phyloP scores from a whole-genome alignment of 1,140 invertebrate genomes.

The Trypoxylus dichotomus region DNA sequence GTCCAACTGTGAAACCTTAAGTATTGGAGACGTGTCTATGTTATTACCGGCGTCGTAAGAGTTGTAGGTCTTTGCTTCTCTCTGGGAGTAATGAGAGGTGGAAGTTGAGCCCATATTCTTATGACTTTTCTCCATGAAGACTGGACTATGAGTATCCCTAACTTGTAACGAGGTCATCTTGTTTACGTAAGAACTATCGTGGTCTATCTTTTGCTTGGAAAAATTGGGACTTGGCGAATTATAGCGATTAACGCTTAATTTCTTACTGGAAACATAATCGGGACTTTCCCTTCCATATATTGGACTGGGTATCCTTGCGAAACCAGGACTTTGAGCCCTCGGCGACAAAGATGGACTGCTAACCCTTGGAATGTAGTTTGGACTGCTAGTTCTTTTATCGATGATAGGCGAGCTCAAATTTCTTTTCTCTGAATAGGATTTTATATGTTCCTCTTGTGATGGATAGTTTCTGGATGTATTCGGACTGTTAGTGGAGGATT shows the following conservation, averaged over 20 bases:
- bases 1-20: slow-evolving; percentile 67
- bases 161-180: slow-evolving; percentile 47
- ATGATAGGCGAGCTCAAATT: slow-evolving; percentile 37
- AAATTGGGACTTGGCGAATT: slow-evolving; percentile 35
- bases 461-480: slow-evolving; percentile 44
- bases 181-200: slow-evolving; percentile 42
- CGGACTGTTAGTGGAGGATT: slow-evolving; percentile 44
- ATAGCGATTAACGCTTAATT: background rate
- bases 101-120: slow-evolving; percentile 14
- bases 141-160: slow-evolving; percentile 43
- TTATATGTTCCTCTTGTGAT: slow-evolving; percentile 44
- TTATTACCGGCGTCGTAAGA: slow-evolving; percentile 43
- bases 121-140: slow-evolving; percentile 37
- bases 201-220: slow-evolving; percentile 41
- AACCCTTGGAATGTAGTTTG: slow-evolving; percentile 42
- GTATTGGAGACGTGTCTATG: slow-evolving; percentile 70
- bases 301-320: slow-evolving; percentile 29
- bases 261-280: slow-evolving; percentile 40
- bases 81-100: slow-evolving; percentile 32
- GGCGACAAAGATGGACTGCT: slow-evolving; percentile 44
- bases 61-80: slow-evolving; percentile 50
- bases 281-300: slow-evolving; percentile 45
- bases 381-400: slow-evolving; percentile 37
- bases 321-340: slow-evolving; percentile 37
- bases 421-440: slow-evolving; percentile 51